Percentiles rank a stretch among this genome's conserved stretches.
phyloP scores from a whole-genome alignment of 2,113 vertebrate genomes.

The Pleuronectes platessa region DNA sequence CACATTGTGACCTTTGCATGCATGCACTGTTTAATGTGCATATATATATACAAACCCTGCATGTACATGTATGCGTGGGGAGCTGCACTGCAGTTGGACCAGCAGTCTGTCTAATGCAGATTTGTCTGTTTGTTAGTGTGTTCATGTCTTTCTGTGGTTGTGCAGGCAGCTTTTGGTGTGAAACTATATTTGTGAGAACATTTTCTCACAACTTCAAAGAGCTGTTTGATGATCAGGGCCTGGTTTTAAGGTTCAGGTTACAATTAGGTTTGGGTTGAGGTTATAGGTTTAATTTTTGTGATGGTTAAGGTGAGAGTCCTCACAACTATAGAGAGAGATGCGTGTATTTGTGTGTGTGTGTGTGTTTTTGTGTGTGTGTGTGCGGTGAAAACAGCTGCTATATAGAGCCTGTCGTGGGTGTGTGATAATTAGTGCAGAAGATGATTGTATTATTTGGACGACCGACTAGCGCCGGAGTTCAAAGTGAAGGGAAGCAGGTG shows the following conservation, averaged over 20 bases:
- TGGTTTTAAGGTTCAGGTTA: not conserved
- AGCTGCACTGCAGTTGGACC: slow-evolving; percentile 44
- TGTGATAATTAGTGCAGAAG: slow-evolving; percentile 86
- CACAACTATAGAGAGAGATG: not conserved
- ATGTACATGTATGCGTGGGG: slow-evolving; percentile 16
- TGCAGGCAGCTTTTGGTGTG: not conserved
- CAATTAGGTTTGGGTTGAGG: not conserved
- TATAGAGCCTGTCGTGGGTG: slow-evolving; percentile 69
- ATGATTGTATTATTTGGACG: slow-evolving; percentile 80
- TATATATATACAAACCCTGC: slow-evolving; percentile 12
- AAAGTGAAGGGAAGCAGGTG: slow-evolving; percentile 80
- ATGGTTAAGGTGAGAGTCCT: not conserved
- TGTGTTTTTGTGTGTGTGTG: slow-evolving; percentile 29
- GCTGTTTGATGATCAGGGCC: not conserved
- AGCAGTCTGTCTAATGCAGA: slow-evolving; percentile 49
- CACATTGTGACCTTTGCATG: slow-evolving; percentile 5
- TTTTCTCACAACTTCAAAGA: not conserved
- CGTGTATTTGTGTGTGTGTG: slow-evolving; percentile 9
- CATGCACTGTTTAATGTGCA: slow-evolving; percentile 26
- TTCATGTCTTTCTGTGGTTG: not conserved
- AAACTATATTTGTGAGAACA: not conserved
- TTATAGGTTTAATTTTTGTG: not conserved
- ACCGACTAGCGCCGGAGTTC: slow-evolving; percentile 72
- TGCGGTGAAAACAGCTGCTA: slow-evolving; percentile 77
- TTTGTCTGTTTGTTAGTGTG: slow-evolving; percentile 35